Conservation (phyloP, 1,140 invertebrate species). For the Hylaeus anthracinus region DNA sequence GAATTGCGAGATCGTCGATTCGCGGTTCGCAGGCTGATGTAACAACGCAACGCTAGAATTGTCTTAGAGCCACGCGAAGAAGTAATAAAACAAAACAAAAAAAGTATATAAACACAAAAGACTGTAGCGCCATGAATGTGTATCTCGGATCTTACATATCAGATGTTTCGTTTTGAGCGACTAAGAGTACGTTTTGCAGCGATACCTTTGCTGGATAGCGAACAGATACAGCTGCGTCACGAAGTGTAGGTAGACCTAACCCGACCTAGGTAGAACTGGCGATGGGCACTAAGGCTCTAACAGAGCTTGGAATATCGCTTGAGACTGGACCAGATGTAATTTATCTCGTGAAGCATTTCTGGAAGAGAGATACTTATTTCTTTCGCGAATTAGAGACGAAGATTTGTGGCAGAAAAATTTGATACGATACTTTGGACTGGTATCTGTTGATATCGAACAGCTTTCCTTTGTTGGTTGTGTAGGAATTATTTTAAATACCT, state of each 20-base stretch:
- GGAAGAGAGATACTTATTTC: no score
- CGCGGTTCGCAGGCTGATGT: background rate
- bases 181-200: constrained; percentile 30
- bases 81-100: constrained; percentile 12
- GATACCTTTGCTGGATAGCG: constrained; percentile 25
- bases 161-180: constrained; percentile 51
- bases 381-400: no score
- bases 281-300: background rate
- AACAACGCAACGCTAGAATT: constrained; percentile 3
- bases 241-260: background rate
- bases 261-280: background rate
- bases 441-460: no score
- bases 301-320: background rate
- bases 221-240: background rate
- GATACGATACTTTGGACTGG: no score
- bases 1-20: constrained; percentile 38
- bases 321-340: no score
- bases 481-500: no score
- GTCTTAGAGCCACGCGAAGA: constrained; percentile 14
- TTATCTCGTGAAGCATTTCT: no score
- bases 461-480: no score
- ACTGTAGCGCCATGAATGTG: constrained; percentile 47
- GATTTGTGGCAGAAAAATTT: no score
- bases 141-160: constrained; percentile 64
- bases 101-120: constrained; percentile 27